phyloP scores from a whole-genome alignment of 2,797 vertebrate species.

The Sternotherus odoratus region DNA sequence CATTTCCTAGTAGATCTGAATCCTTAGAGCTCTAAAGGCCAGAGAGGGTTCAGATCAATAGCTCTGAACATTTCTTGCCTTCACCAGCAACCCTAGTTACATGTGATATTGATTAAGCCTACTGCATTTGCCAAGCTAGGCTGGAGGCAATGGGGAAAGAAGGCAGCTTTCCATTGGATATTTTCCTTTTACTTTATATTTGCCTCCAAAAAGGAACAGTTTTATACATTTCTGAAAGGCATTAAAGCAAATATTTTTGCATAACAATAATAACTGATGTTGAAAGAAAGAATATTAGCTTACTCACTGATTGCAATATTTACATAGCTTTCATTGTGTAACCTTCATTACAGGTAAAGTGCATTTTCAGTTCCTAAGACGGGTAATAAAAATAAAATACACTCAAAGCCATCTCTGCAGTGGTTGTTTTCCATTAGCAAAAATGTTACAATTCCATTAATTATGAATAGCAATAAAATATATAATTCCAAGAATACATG shows the following conservation, averaged over 20 bases:
- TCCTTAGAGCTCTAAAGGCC: not conserved
- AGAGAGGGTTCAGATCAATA: not conserved
- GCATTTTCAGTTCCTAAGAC: conserved; percentile 18
- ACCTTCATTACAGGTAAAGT: conserved; percentile 51
- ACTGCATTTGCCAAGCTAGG: not conserved
- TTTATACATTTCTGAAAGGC: not conserved
- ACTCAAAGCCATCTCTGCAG: conserved; percentile 41
- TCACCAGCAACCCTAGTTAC: not conserved
- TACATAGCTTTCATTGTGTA: conserved; percentile 42
- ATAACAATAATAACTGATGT: not conserved
- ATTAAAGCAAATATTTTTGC: conserved; percentile 21
- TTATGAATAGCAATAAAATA: conserved; percentile 42
- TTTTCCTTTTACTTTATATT: not conserved
- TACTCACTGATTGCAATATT: not conserved
- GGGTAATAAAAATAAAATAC: conserved; percentile 24
- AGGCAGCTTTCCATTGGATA: not conserved
- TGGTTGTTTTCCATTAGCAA: conserved; percentile 41
- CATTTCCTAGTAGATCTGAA: not conserved
- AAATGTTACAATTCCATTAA: conserved; percentile 34
- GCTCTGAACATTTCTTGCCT: not conserved
- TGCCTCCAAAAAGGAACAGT: not conserved
- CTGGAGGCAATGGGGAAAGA: not conserved
- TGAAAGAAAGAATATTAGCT: not conserved
- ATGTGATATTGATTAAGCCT: not conserved
- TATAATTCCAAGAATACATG: not conserved